Evolutionary conservation across 2,113 vertebrate species (phyloP).

Genomic region (Upupa epops): DNA sequence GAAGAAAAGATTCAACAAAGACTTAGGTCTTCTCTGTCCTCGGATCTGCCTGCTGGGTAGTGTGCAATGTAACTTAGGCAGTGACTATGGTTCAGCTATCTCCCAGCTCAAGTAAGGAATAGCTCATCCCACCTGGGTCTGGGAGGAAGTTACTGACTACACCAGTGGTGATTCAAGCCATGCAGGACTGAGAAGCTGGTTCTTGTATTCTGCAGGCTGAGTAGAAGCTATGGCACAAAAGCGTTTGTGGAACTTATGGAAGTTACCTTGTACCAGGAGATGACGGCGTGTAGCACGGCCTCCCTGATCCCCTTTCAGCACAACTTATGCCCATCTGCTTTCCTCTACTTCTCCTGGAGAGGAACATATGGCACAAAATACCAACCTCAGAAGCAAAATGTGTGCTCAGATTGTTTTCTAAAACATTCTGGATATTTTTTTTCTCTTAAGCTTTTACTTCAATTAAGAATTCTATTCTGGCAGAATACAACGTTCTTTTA

Average conservation of each 20-base stretch:
- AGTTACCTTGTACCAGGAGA: slow-evolving; percentile 12
- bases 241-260: not conserved
- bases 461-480: not conserved
- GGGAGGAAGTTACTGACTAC: not conserved
- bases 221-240: not conserved
- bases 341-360: slow-evolving; percentile 45
- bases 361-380: slow-evolving; percentile 45
- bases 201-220: not conserved
- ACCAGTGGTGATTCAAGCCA: rapidly evolving
- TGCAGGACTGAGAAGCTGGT: not conserved
- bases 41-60: not conserved
- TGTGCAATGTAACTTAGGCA: not conserved
- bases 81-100: rapidly evolving
- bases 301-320: slow-evolving; percentile 22
- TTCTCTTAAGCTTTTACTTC: not conserved
- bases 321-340: slow-evolving; percentile 27
- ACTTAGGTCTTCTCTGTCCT: not conserved
- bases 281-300: not conserved
- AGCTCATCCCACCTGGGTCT: rapidly evolving
- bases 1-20: not conserved
- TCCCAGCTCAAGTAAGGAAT: rapidly evolving
- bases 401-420: not conserved
- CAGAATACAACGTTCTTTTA: not conserved
- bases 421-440: slow-evolving; percentile 21
- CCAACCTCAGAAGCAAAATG: not conserved